Base-by-base conservation (phyloP, 2,113 vertebrate species). In the Ploceus nigricollis region DNA sequence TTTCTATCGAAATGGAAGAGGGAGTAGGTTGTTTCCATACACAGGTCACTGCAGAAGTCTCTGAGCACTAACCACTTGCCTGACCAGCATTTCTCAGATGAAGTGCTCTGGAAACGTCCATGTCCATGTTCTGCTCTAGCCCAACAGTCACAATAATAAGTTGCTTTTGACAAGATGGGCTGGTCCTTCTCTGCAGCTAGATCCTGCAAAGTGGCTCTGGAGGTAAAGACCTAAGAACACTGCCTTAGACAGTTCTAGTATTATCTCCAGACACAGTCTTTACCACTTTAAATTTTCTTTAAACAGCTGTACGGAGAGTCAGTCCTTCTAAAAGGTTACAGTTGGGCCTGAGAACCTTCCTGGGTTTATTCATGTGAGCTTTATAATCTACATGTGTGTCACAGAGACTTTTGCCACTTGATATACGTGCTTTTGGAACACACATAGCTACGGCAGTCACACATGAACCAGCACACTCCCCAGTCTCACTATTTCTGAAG, bases 21-120 rank as follows among this genome's bases (percentile, higher is more conserved):
- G 53, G 75, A 93, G 64, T 69, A n/a, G 68, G 81, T 68, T 96
- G 76, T 90, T 96, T 96, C 76, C 93, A 92, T 86, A 90, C 14
- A 4, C 84, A 19, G 88, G 87, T 81, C 75, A 61, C 60, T 89
- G 76, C 54, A 91, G 80, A 94, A 40, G 15, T 91, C 94, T 94
- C 92, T 87, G 90, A 96, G 45, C 60, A 72, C 40, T 95, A 91
- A 65, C 50, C 60, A 19, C 37, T 94, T 82, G 39, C 71, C 92
- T 94, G 82, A 94, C 57, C 39, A 89, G 51, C 7, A 3, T 87
- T 95, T 79, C 87, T 96, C 45, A 84, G 78, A 40, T 88, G 35
- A 93, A 85, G 50, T 79, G n/a, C 63, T 94, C 95, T 91, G 72
- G 39, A 97, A 94, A 75, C 37, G 56, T 61, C 78, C 47, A 4